These are phyloP conservation scores for Coptotermes formosanus DNA, from an alignment of 1,140 invertebrate species.

Conservation along the genomic window DNA sequence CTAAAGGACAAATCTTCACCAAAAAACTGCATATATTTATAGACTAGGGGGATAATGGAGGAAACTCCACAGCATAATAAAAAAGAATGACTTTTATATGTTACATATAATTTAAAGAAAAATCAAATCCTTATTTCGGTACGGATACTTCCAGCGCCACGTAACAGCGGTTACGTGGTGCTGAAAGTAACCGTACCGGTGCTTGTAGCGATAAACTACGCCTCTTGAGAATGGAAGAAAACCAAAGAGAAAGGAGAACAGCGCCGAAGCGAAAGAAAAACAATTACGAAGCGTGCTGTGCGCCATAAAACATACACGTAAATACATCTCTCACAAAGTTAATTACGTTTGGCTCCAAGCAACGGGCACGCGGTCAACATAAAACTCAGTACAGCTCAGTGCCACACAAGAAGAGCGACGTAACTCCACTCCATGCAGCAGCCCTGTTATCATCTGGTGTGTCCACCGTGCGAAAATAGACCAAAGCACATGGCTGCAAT, in stretches of 20 bases:
- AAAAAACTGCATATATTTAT: too few species aligned
- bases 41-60: too few species aligned
- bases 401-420: background rate
- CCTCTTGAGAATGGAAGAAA: background rate
- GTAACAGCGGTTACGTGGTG: too few species aligned
- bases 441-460: too few species aligned
- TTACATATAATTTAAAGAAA: too few species aligned
- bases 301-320: background rate
- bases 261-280: background rate
- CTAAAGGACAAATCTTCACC: too few species aligned
- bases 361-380: background rate
- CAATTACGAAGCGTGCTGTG: background rate
- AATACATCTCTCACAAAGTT: constrained; percentile 12
- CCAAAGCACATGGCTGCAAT: too few species aligned
- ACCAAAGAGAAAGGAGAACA: background rate
- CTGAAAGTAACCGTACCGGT: background rate
- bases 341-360: background rate
- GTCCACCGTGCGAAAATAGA: too few species aligned
- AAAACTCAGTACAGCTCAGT: background rate
- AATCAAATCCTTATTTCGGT: too few species aligned
- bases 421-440: background rate
- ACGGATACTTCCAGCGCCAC: background rate
- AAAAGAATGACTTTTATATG: too few species aligned
- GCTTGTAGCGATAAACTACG: background rate
- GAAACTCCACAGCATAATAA: too few species aligned